A percentile compares a stretch with the other conserved stretches of the same genome.
Evolutionary conservation across 2,888 invertebrate species (phyloP).

Genomic region (Drosophila emarginata): DNA sequence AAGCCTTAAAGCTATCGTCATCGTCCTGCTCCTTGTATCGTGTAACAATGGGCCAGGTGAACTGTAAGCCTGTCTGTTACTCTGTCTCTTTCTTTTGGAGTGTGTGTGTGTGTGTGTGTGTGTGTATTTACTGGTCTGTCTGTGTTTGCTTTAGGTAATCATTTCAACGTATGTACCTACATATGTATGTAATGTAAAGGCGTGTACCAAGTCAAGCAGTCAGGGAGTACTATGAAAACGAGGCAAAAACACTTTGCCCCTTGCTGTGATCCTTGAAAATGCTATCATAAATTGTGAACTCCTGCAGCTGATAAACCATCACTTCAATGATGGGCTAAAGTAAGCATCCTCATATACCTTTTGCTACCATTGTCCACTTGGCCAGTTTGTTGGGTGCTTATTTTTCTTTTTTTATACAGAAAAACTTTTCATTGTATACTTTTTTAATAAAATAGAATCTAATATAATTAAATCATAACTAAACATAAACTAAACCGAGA

Average conservation of each 20-base stretch:
- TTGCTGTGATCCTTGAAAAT: conserved; percentile 3
- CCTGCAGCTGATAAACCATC: conserved; percentile 4
- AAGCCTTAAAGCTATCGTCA: conserved; percentile 68
- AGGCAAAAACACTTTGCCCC: neutral
- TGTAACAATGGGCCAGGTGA: conserved; percentile 61
- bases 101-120: conserved; percentile 28
- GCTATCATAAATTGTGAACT: conserved; percentile 6
- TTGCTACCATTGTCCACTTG: neutral
- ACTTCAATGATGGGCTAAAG: neutral
- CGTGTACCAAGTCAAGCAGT: conserved; percentile 61
- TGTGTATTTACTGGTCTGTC: conserved; percentile 66
- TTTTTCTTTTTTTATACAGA: too few relatives aligned
- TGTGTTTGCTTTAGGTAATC: conserved; percentile 76
- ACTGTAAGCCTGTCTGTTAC: conserved; percentile 13
- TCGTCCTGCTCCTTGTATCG: conserved; percentile 43
- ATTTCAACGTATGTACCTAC: conserved; percentile 55
- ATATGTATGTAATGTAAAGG: neutral
- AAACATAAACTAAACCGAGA: too few relatives aligned
- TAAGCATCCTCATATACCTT: neutral
- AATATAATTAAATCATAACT: too few relatives aligned
- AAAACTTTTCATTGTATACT: too few relatives aligned
- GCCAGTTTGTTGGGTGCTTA: neutral
- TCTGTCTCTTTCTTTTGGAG: conserved; percentile 3
- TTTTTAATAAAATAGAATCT: too few relatives aligned
- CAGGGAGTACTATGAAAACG: conserved; percentile 20